phyloP scores from a whole-genome alignment of 2,113 vertebrate genomes.

The Myotis lucifugus region DNA sequence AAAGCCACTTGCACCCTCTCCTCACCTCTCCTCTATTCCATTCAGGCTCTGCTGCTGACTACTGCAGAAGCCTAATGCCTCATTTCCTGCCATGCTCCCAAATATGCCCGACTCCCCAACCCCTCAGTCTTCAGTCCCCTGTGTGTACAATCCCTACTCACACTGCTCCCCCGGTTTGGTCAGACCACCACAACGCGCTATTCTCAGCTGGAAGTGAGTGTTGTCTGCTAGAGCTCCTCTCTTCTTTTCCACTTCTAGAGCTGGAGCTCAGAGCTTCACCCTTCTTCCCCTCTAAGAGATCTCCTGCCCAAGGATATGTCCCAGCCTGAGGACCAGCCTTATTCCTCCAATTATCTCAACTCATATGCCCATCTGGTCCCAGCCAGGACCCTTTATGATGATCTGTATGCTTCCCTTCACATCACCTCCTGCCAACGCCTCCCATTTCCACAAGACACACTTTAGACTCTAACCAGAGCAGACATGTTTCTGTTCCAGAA shows the following conservation, averaged over 20 bases:
- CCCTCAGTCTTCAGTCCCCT: not conserved
- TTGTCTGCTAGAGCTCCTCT: not conserved
- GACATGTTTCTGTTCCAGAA: not conserved
- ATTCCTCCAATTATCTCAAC: not conserved
- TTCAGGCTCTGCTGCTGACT: not conserved
- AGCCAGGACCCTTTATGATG: not conserved
- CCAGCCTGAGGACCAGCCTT: not conserved
- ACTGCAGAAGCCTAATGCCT: not conserved
- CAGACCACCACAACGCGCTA: not conserved
- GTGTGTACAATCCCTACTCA: not conserved
- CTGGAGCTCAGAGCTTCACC: not conserved
- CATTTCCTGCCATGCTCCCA: not conserved
- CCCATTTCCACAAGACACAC: not conserved
- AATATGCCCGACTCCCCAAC: not conserved
- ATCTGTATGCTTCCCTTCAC: not conserved
- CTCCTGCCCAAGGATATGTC: not conserved
- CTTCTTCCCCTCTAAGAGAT: not conserved
- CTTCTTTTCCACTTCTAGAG: not conserved
- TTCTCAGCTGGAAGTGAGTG: no score
- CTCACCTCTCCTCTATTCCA: not conserved
- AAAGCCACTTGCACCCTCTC: not conserved
- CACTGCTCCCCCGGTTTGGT: no score
- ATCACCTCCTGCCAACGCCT: not conserved
- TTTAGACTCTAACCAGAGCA: not conserved
- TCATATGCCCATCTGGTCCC: not conserved